Conservation (phyloP, 2,113 vertebrate genomes). For the Acrocephalus kingi region DNA sequence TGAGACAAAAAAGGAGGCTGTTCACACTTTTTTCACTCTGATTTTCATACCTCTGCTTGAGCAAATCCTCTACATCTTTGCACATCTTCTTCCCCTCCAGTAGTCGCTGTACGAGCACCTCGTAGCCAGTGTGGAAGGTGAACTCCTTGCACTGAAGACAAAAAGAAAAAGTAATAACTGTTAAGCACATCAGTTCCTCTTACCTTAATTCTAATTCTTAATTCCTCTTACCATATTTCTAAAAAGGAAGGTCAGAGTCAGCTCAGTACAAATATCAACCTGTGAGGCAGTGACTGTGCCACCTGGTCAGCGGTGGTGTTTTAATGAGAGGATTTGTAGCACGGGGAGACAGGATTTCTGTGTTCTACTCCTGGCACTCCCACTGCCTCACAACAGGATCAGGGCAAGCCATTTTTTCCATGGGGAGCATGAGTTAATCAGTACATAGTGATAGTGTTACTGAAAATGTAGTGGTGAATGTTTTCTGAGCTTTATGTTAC, state of each 20-base stretch:
- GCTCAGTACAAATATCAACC: neutral
- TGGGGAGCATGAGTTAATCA: neutral
- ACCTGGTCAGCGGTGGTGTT: rapidly evolving
- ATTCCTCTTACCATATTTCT: neutral
- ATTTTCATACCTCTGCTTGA: slow-evolving; percentile 85
- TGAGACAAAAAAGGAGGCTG: neutral
- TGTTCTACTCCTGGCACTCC: neutral
- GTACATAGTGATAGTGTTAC: neutral
- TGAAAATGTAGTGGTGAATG: neutral
- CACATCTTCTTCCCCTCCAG: slow-evolving; percentile 89
- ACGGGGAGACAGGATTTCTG: neutral
- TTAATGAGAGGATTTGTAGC: neutral
- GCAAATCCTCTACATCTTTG: slow-evolving; percentile 92
- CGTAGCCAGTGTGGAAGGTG: slow-evolving; percentile 83
- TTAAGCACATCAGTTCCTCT: neutral
- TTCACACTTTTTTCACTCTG: neutral
- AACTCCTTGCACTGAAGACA: slow-evolving; percentile 84
- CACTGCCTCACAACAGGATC: neutral
- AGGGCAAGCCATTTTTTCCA: neutral
- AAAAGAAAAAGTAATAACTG: neutral
- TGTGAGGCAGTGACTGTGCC: neutral
- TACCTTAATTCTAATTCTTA: neutral
- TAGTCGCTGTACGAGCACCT: slow-evolving; percentile 82
- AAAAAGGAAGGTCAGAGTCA: neutral
- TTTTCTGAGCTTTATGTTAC: neutral